Conservation (phyloP, 2,797 vertebrate species). For the Sparidentex hasta region DNA sequence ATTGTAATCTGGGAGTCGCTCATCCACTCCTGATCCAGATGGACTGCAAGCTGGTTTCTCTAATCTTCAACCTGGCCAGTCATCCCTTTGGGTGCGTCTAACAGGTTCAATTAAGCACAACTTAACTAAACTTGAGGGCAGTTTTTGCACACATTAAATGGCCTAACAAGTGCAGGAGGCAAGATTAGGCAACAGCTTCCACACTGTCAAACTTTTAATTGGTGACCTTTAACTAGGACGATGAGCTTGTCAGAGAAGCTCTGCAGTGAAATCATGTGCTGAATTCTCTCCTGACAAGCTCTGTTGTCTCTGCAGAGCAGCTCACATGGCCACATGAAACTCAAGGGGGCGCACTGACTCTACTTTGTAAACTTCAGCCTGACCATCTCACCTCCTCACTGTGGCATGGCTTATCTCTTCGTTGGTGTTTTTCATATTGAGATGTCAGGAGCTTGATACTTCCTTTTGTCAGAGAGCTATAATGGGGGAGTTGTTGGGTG, state of each 20-base stretch:
- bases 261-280: not conserved
- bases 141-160: not conserved
- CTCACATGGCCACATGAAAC: not conserved
- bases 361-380: not conserved
- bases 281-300: not conserved
- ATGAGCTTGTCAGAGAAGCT: not conserved
- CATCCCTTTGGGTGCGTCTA: not conserved
- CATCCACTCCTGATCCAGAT: not conserved
- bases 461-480: slow-evolving; percentile 27
- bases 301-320: not conserved
- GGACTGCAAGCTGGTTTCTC: not conserved
- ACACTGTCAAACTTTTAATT: slow-evolving; percentile 7
- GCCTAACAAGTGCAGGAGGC: not conserved
- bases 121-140: not conserved
- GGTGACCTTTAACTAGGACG: slow-evolving; percentile 2
- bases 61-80: not conserved
- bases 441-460: slow-evolving; percentile 14
- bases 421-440: slow-evolving; percentile 21
- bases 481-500: not conserved
- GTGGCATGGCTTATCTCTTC: not conserved
- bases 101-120: not conserved
- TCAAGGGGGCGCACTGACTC: slow-evolving; percentile 57
- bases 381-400: not conserved
- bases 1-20: not conserved
- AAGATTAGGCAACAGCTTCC: not conserved